These are phyloP conservation scores for Channa argus DNA, from an alignment of 2,113 vertebrate species.

Conservation along the genomic window DNA sequence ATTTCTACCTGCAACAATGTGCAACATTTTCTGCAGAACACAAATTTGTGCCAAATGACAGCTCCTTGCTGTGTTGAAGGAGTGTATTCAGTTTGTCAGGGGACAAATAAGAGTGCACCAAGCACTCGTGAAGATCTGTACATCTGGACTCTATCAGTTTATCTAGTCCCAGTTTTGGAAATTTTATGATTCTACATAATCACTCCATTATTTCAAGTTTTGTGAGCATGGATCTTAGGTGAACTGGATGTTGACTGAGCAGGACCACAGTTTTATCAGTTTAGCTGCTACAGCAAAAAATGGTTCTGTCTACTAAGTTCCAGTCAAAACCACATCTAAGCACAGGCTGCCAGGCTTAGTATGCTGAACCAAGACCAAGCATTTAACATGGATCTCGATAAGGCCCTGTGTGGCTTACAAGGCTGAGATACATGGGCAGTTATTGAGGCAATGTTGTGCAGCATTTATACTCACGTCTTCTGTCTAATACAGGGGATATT, in stretches of 20 bases:
- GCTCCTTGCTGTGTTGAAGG: slow-evolving; percentile 3
- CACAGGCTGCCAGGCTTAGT: slow-evolving; percentile 37
- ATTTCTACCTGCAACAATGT: slow-evolving; percentile 71
- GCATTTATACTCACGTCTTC: slow-evolving; percentile 47
- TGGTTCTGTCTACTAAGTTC: slow-evolving; percentile 33
- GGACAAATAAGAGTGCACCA: slow-evolving; percentile 28
- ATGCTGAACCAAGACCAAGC: slow-evolving; percentile 32
- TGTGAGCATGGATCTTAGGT: slow-evolving; percentile 22
- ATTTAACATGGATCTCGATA: slow-evolving; percentile 29
- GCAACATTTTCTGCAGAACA: slow-evolving; percentile 65
- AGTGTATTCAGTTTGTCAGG: slow-evolving; percentile 32
- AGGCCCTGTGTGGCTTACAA: slow-evolving; percentile 58
- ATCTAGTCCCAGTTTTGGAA: slow-evolving; percentile 14
- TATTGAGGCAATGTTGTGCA: slow-evolving; percentile 64
- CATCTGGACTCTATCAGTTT: slow-evolving; percentile 17
- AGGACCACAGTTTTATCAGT: slow-evolving; percentile 29
- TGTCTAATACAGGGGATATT: slow-evolving; percentile 30
- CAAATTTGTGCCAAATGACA: slow-evolving; percentile 44
- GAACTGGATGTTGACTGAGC: slow-evolving; percentile 42
- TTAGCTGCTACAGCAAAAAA: slow-evolving; percentile 11
- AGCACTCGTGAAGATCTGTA: slow-evolving; percentile 33
- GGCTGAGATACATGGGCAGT: slow-evolving; percentile 61
- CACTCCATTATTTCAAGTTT: slow-evolving; percentile 40
- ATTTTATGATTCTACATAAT: slow-evolving; percentile 27
- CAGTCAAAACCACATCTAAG: slow-evolving; percentile 32